These are phyloP conservation scores for Propithecus coquereli DNA, from an alignment of 2,113 vertebrate species.

Conservation along the genomic window DNA sequence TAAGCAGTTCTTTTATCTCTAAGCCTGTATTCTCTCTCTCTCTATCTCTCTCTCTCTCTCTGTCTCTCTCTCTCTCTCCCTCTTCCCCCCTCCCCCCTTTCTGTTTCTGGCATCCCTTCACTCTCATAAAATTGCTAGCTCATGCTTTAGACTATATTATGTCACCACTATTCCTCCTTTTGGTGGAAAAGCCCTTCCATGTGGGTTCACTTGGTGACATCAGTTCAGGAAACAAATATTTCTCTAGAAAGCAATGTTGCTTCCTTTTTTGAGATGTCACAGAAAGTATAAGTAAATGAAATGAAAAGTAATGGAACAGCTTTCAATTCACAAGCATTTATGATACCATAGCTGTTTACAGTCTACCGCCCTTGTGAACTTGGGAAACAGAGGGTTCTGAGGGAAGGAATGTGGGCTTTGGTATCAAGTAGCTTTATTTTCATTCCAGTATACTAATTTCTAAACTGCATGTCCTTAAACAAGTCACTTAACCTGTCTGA, in stretches of 20 bases:
- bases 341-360: background rate
- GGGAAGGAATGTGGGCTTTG: background rate
- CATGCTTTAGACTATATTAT: background rate
- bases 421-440: background rate
- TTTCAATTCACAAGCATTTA: background rate
- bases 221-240: constrained; percentile 7
- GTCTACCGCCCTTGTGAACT: background rate
- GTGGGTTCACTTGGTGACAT: background rate
- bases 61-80: background rate
- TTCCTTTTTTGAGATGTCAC: background rate
- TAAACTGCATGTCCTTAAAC: background rate
- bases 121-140: background rate
- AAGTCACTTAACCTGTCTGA: background rate
- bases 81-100: background rate
- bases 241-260: background rate
- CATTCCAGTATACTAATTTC: background rate
- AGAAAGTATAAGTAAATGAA: constrained; percentile 6
- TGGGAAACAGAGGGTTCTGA: background rate
- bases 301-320: background rate
- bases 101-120: background rate
- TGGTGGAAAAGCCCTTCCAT: background rate
- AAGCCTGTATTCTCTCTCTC: background rate
- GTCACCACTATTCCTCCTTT: background rate
- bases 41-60: background rate
- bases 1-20: background rate